Percentiles rank a stretch among this genome's conserved stretches.
These are phyloP conservation scores for Stegodyphus mimosarum DNA, from an alignment of 1,140 invertebrate species.

Conservation along the genomic window DNA sequence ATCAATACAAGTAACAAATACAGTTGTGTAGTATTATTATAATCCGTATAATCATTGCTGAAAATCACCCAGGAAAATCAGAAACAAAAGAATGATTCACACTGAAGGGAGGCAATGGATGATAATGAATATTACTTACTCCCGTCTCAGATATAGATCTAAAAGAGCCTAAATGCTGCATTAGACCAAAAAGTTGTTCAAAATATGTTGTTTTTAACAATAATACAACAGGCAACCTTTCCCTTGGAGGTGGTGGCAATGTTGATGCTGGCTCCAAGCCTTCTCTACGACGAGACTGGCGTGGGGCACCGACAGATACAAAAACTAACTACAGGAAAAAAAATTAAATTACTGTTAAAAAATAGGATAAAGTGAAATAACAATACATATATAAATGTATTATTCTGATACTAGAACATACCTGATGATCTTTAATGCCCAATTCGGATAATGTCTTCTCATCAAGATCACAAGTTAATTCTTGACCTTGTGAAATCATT, in stretches of 20 bases:
- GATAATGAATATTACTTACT: constrained; percentile 67
- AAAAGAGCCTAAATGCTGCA: constrained; percentile 82
- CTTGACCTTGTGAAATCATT: constrained; percentile 93
- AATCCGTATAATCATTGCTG: too few relatives aligned
- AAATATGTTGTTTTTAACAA: constrained; percentile 87
- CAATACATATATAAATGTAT: neutral
- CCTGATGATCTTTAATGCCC: constrained; percentile 85
- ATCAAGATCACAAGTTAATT: constrained; percentile 91
- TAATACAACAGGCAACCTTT: constrained; percentile 85
- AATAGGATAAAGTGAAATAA: neutral
- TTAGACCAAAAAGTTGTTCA: constrained; percentile 87
- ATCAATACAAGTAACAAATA: too few relatives aligned
- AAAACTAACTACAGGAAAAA: constrained; percentile 78
- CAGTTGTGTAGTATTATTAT: too few relatives aligned
- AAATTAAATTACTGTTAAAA: neutral
- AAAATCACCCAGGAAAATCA: too few relatives aligned
- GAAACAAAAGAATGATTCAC: too few relatives aligned
- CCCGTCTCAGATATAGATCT: constrained; percentile 78
- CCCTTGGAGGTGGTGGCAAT: constrained; percentile 76
- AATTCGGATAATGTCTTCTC: constrained; percentile 89
- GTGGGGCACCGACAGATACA: constrained; percentile 84
- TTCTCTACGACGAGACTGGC: constrained; percentile 76
- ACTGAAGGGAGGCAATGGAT: too few relatives aligned
- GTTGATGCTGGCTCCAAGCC: constrained; percentile 62
- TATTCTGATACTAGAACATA: constrained; percentile 68